Evolutionary conservation across 2,797 vertebrate species (phyloP).

Genomic region (Babyrousa celebensis): DNA sequence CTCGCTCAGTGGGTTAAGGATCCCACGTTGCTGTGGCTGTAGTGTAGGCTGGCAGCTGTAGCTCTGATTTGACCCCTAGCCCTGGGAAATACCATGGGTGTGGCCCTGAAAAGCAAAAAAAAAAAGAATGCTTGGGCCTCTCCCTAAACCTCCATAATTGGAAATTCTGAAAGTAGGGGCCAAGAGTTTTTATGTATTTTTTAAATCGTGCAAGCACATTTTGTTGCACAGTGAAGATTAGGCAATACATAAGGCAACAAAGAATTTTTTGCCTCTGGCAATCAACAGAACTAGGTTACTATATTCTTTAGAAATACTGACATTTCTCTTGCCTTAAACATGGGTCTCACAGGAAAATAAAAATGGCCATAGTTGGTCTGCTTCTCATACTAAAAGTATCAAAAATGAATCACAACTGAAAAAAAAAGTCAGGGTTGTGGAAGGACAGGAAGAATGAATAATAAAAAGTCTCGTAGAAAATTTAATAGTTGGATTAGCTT

Average conservation of each 20-base stretch:
- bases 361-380: neutral
- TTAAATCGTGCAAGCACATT: neutral
- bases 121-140: neutral
- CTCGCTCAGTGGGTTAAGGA: too few species aligned
- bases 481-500: conserved; percentile 49
- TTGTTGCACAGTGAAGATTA: neutral
- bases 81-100: too few species aligned
- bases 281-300: neutral
- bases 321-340: conserved; percentile 33
- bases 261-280: neutral
- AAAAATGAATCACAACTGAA: conserved; percentile 18
- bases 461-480: conserved; percentile 44
- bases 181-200: conserved; percentile 34
- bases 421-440: conserved; percentile 51
- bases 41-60: too few species aligned
- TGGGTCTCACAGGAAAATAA: conserved; percentile 1
- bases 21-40: too few species aligned
- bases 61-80: too few species aligned
- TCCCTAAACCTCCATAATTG: neutral
- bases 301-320: neutral
- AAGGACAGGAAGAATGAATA: conserved; percentile 54
- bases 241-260: neutral
- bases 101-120: too few species aligned
- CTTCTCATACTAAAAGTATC: neutral
- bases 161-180: neutral